These are phyloP conservation scores for Megalonaias nervosa DNA, from an alignment of 1,140 invertebrate species.

Conservation along the genomic window DNA sequence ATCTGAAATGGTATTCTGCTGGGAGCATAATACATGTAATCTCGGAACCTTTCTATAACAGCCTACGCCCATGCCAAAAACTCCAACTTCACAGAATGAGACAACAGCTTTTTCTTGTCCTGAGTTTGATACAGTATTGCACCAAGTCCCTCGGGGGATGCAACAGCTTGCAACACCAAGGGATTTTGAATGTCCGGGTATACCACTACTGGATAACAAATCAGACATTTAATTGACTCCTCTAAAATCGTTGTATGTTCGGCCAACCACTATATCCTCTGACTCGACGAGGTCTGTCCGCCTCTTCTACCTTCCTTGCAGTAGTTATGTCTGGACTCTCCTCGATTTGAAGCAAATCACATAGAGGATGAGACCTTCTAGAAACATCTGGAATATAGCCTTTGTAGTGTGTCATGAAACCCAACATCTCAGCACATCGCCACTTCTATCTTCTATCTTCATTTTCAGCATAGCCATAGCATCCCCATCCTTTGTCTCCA, in stretches of 20 bases:
- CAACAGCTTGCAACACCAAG: conserved; percentile 70
- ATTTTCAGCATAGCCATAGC: neutral
- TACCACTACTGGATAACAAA: conserved; percentile 50
- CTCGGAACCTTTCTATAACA: conserved; percentile 21
- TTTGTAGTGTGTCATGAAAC: conserved; percentile 11
- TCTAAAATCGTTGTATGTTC: conserved; percentile 26
- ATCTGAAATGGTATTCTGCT: conserved; percentile 14
- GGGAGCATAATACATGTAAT: conserved; percentile 36
- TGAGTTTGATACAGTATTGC: conserved; percentile 68
- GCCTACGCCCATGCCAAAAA: conserved; percentile 42
- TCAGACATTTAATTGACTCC: conserved; percentile 53
- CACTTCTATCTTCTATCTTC: neutral
- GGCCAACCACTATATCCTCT: conserved; percentile 15
- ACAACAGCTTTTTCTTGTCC: conserved; percentile 26
- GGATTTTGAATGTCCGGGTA: conserved; percentile 55
- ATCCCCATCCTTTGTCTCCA: neutral
- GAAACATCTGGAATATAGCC: conserved; percentile 70
- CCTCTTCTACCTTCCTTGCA: conserved; percentile 22
- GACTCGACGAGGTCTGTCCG: conserved; percentile 11
- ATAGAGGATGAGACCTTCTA: conserved; percentile 19
- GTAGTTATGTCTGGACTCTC: conserved; percentile 43
- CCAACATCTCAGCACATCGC: conserved; percentile 9
- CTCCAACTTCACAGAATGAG: conserved; percentile 44
- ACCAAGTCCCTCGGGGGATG: conserved; percentile 67
- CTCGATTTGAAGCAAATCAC: neutral